phyloP scores from a whole-genome alignment of 1,140 invertebrate genomes.

The Andricus grossulariae region DNA sequence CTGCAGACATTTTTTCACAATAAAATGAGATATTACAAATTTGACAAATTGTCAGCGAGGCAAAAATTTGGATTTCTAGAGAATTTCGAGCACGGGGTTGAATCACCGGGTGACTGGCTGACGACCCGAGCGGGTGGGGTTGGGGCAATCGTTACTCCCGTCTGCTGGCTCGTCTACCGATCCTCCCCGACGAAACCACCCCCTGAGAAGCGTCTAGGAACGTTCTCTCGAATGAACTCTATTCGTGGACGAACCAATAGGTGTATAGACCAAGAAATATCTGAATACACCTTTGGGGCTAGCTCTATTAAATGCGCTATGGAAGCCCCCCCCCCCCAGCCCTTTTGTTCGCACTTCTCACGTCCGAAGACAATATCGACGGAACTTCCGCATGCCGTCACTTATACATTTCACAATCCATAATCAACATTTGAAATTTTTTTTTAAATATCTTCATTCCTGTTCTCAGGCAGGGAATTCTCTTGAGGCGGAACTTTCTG shows the following conservation, averaged over 20 bases:
- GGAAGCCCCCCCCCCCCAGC: not conserved
- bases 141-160: constrained; percentile 50
- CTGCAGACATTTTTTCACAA: too few species aligned
- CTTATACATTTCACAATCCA: not conserved
- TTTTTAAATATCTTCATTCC: not conserved
- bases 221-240: not conserved
- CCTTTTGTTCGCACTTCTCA: not conserved
- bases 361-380: not conserved
- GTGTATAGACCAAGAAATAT: not conserved
- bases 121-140: constrained; percentile 23
- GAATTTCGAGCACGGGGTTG: not conserved
- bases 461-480: not conserved
- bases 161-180: constrained; percentile 52
- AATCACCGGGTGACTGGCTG: not conserved
- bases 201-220: not conserved
- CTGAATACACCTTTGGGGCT: not conserved
- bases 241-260: not conserved
- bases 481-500: not conserved
- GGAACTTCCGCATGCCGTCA: not conserved
- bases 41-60: not conserved
- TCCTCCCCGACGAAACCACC: constrained; percentile 38
- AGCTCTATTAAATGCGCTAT: not conserved
- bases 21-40: too few species aligned
- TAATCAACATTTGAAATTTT: not conserved
- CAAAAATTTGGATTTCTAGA: not conserved